Percentiles rank a stretch among this genome's conserved stretches.
Evolutionary conservation across 2,888 invertebrate species (phyloP).

Genomic region (Caenorhabditis angaria): DNA sequence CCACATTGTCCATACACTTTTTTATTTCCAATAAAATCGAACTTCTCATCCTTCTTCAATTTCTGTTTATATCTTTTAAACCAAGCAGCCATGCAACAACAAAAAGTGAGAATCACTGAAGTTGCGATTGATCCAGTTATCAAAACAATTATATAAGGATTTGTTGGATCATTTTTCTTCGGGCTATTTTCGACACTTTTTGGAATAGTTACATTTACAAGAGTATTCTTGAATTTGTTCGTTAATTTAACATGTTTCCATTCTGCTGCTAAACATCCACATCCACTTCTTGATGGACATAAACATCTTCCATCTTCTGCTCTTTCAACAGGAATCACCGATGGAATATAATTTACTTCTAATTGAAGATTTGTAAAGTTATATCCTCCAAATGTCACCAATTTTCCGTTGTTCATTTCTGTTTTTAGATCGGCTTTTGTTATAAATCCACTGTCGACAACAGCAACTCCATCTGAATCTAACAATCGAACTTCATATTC

Average conservation of each 20-base stretch:
- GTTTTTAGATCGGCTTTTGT: conserved; percentile 51
- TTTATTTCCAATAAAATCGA: background rate
- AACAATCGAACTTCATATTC: conserved; percentile 69
- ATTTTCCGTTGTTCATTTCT: conserved; percentile 57
- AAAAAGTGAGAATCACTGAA: background rate
- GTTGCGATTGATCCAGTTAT: background rate
- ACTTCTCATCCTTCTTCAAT: background rate
- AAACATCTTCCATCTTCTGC: conserved; percentile 60
- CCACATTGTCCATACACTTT: background rate
- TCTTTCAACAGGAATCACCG: conserved; percentile 68
- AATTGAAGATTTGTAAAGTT: conserved; percentile 67
- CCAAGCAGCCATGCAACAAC: background rate
- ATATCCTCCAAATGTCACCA: conserved; percentile 64
- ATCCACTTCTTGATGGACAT: conserved; percentile 64
- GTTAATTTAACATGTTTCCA: conserved; percentile 63
- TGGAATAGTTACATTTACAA: background rate
- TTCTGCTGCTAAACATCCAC: conserved; percentile 70
- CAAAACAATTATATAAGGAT: background rate
- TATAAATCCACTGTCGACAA: conserved; percentile 53
- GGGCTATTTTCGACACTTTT: background rate
- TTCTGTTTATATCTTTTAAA: background rate
- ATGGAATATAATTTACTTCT: conserved; percentile 65
- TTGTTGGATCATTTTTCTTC: background rate
- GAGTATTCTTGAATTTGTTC: background rate
- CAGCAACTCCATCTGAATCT: conserved; percentile 62